Evolutionary conservation across 2,888 invertebrate species (phyloP), one percentile per base, ranked within the genome.

Genomic region (Scaptomyza cyrtandrae): DNA sequence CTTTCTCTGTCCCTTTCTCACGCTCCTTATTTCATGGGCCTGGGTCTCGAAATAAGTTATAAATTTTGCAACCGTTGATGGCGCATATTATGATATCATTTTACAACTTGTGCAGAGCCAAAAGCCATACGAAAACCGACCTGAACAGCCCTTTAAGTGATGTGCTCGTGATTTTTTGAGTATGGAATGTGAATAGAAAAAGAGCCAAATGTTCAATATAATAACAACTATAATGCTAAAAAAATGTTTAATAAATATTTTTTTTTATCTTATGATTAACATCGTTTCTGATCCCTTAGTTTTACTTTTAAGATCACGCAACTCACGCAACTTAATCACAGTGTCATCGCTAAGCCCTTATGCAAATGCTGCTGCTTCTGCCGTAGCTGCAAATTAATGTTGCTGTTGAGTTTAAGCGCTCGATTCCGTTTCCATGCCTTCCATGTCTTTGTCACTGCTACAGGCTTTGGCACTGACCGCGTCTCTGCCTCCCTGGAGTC

Each of bases 11-110:
- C 54, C 53, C 56, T 64, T 55, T 62, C 60, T 44, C 71, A 50
- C 68, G 37, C 67, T 66, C 29, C 67, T 66, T 16, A 43, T 37
- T 39, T 48, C 65, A 49, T 45, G 56, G 29, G 72, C 19, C 61
- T 57, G 59, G 14, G 60, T 66, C 62, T 62, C 71, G 89, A 89
- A 91, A 90, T 91, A 90, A 91, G 91, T 90, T 90, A 91, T 90
- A 90, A 90, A 90, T 90, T 91, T 89, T 90, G 91, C 79, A 86
- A 84, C 91, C 90, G 91, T 90, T 91, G 90, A 90, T 89, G 91
- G 90, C 79, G 89, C 88, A 88, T 89, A 89, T 90, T 90, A 90
- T 90, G 91, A 90, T 90, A 90, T 90, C 90, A 91, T 90, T 90
- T 90, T 91, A 91, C 91, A 91, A 80, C 89, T 80, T 80, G 84